Base-by-base conservation (phyloP, 2,797 vertebrate species). In the Karalla daura region DNA sequence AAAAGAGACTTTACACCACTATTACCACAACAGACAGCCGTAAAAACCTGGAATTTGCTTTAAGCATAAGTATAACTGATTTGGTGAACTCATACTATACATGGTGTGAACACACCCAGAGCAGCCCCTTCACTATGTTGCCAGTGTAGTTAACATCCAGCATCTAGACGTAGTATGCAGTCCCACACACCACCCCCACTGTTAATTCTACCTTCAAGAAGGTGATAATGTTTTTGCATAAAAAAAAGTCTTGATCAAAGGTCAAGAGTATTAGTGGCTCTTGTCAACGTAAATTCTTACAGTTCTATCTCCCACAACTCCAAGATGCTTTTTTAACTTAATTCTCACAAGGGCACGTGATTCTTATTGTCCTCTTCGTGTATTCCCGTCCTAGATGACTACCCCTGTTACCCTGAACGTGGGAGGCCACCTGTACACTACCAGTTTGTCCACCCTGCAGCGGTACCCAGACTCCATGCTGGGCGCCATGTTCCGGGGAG, bases 381-480 rank as follows among this genome's bases (percentile, higher is more conserved):
- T 9, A 27, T 63, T 59, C 61, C 40, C 43, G 47, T 9, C 28
- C 2, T 85, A 99, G 98, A 96, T 97, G 97, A 96, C 94, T 90
- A 94, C 95, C 90, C 98, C 97, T 91, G 94, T 99, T 90, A 99
- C 98, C 39, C 93, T 99, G 87, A 99, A 99, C 79, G 96, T 99
- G 76, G 98, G 98, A 83, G 98, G 98, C 88, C 94, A 97, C 89
- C 89, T 98, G 74, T 99, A 99, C 56, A 98, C 97, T 52, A 99
- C 98, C 62, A 98, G 97, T 41, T 90, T 98, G 41, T 96, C 97
- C 60, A 99, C 98, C 7, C 88, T 99, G 69, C 96, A 98, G 5
- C 96, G 98, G 28, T 99, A 99, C 83, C 96, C 98, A 0, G 98
- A 99, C 90, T 99, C 97, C 64, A 99, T 99, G 98, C 93, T 99